Evolutionary conservation across 2,797 vertebrate species (phyloP), one percentile per base, ranked within the genome.

Genomic region (Coendou prehensilis): DNA sequence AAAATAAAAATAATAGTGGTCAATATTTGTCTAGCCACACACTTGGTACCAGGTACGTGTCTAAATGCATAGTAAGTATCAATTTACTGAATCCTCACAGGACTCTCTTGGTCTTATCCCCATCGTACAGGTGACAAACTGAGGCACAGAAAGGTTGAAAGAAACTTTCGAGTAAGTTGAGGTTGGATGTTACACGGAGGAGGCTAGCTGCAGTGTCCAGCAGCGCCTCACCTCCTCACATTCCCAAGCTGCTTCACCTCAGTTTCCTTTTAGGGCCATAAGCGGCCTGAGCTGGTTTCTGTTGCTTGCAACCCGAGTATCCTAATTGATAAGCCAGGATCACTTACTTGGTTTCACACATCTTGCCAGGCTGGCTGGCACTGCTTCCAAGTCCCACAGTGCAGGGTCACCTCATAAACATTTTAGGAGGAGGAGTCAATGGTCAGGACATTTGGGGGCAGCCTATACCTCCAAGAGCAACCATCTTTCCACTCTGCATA

Each of bases 301-400:
- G 45, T 89, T 87, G 67, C 73, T 52, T 89, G 87, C 80, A 97
- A 94, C 84, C 56, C 73, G 89, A 97, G 94, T 93, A 86, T 33
- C 7, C 23, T 2, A 26, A 87, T 3, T 82, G 89, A 97, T 84
- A 96, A 91, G 95, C 64, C 64, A 73, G 1, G 41, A 84, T 86
- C 85, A 56, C 45, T 93, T 86, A 88, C 86, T 95, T 80, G 59
- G 59, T 92, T 97, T 97, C 59, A 92, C 54, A 47, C 69, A 41
- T 92, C 76, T 80, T 97, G 56, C 91, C 88, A 86, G 93, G 82
- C 4, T 56, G 47, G 63, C 69, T 0, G 0, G 86, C 69, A 56
- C 23, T 23, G 67, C 56, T 73, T 87, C 86, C 81, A 87, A 85
- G 67, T 17, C 47, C 56, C n/a, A 67, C n/a, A 15, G 63, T 88